Conservation (phyloP, 2,113 vertebrate genomes). For the Mormyrus lacerda region DNA sequence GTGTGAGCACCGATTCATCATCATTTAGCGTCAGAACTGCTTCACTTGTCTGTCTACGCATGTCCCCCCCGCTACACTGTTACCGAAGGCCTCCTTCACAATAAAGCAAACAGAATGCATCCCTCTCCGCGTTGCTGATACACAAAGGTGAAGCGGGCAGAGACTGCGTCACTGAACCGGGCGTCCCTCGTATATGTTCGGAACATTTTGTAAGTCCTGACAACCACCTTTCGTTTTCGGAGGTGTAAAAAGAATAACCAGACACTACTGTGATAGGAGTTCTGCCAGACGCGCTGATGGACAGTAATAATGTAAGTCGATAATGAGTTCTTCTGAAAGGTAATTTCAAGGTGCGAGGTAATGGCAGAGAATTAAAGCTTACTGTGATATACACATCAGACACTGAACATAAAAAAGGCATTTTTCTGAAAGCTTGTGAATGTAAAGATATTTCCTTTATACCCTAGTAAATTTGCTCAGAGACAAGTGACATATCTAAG, state of each 20-base stretch:
- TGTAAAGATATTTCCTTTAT: neutral
- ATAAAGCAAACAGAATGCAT: neutral
- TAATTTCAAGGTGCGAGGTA: slow-evolving; percentile 6
- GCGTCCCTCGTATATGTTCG: neutral
- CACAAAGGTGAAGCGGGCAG: neutral
- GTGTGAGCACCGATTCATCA: slow-evolving; percentile 52
- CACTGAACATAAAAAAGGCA: neutral
- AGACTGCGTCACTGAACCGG: neutral
- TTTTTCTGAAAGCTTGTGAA: neutral
- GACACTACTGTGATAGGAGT: slow-evolving; percentile 15
- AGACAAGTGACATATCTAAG: slow-evolving; percentile 9
- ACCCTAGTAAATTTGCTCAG: slow-evolving; percentile 5
- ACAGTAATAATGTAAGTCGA: neutral
- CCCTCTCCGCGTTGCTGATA: neutral
- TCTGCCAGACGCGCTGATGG: neutral
- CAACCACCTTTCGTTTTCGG: neutral
- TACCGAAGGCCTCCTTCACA: neutral
- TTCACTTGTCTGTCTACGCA: slow-evolving; percentile 26
- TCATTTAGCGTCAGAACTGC: slow-evolving; percentile 52
- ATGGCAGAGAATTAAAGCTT: neutral
- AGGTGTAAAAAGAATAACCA: slow-evolving; percentile 14
- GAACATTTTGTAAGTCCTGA: neutral
- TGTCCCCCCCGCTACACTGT: slow-evolving; percentile 24
- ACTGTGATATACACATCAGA: neutral
- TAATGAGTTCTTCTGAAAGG: slow-evolving; percentile 15